Conservation (phyloP, 1,140 invertebrate species). For the Diploscapter pachys region DNA sequence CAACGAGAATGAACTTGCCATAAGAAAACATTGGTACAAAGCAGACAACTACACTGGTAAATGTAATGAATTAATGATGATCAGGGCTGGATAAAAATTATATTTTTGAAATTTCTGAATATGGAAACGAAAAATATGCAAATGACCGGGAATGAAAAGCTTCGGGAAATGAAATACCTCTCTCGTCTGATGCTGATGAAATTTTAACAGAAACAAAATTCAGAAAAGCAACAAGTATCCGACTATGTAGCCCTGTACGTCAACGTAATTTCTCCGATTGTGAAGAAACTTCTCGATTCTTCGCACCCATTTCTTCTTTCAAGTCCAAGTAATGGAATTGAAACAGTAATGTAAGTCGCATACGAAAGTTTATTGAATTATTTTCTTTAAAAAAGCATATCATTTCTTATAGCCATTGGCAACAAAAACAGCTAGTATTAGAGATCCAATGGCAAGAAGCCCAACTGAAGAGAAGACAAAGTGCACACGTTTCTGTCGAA, state of each 20-base stretch:
- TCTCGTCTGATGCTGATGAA: too few relatives aligned
- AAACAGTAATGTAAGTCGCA: constrained; percentile 65
- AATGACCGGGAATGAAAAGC: too few relatives aligned
- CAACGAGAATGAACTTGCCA: constrained; percentile 92
- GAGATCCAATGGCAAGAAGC: too few relatives aligned
- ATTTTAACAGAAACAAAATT: neutral
- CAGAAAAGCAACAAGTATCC: constrained; percentile 39
- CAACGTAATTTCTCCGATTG: constrained; percentile 69
- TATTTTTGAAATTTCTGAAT: too few relatives aligned
- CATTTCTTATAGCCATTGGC: too few relatives aligned
- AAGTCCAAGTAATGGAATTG: constrained; percentile 84
- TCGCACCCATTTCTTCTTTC: constrained; percentile 74
- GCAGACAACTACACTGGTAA: constrained; percentile 35
- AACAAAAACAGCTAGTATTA: too few relatives aligned
- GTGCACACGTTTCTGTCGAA: too few relatives aligned
- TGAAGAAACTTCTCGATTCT: constrained; percentile 66
- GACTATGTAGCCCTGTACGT: constrained; percentile 86
- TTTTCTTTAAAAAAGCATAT: neutral
- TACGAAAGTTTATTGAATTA: constrained; percentile 3
- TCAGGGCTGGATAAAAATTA: too few relatives aligned
- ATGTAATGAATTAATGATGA: too few relatives aligned
- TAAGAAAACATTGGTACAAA: constrained; percentile 60
- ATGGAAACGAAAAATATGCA: too few relatives aligned
- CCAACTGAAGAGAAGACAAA: too few relatives aligned
- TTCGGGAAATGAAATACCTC: too few relatives aligned